Evolutionary conservation across 2,888 invertebrate species (phyloP), one percentile per base, ranked within the genome.

Genomic region (Tenthredo livida): DNA sequence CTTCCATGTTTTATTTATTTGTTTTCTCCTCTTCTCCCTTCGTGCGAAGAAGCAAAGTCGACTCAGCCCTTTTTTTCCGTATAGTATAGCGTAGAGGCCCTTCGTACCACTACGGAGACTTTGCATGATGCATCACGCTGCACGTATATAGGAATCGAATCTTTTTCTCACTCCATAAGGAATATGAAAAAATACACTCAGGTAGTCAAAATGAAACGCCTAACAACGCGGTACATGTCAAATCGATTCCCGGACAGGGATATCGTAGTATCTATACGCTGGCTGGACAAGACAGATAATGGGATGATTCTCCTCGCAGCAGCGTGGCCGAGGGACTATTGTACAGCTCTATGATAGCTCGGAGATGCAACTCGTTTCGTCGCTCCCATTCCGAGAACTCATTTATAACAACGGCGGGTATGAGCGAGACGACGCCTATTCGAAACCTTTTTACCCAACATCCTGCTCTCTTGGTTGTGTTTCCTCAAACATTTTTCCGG

Each of bases 1-100:
- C 73, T 54, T 54, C 77, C 54, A 77, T 77, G 29, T 54, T 77
- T 33, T 77, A 77, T 54, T 77, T 77, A 77, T 77, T 77, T 54
- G 54, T 77, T 54, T 47, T 77, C 33, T 77, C 33, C 10, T 40
- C 54, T 54, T 54, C 54, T 54, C 17, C 47, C 47, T 21, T 47
- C 43, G 33, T 21, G 75, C 54, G n/a, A 77, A 21, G 77, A 29
- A 21, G 73, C 43, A 9, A 9, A 43, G 43, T 43, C 73, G 12
- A n/a, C 9, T 43, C 73, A 43, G 43, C 73, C 73, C 43, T 43
- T 43, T 43, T 3, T 43, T 43, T 21, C 6, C 17, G 2, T 5
- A 5, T 54, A 12, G 47, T 47, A 47, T n/a, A n/a, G n/a, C n/a
- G 10, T 6, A 73, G 21, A 29, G 43, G 47, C 33, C 15, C 6